Conservation (phyloP, 2,113 vertebrate species). For the Anthoscopus minutus region DNA sequence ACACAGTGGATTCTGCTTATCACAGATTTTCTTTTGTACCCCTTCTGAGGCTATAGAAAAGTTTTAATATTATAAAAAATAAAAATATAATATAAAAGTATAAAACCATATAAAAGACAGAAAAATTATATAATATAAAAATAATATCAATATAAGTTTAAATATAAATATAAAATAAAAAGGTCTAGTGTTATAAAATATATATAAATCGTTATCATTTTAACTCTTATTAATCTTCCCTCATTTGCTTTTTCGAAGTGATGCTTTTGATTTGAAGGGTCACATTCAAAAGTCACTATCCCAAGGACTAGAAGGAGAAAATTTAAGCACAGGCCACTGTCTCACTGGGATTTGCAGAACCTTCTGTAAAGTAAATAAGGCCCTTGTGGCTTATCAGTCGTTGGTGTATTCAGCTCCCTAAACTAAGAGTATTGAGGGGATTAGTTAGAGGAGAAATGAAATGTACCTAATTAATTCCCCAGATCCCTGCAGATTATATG, state of each 20-base stretch:
- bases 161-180: no score
- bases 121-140: no score
- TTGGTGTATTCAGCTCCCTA: slow-evolving; percentile 40
- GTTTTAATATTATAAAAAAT: no score
- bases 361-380: slow-evolving; percentile 50
- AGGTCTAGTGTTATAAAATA: background rate
- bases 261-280: slow-evolving; percentile 31
- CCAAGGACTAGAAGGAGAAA: background rate
- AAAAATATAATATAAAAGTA: no score
- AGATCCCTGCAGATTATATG: slow-evolving; percentile 50
- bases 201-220: background rate
- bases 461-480: slow-evolving; percentile 66
- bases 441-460: slow-evolving; percentile 59
- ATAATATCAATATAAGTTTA: no score
- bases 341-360: slow-evolving; percentile 7
- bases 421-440: slow-evolving; percentile 45
- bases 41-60: background rate
- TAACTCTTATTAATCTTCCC: background rate
- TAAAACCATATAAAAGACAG: no score
- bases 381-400: slow-evolving; percentile 46
- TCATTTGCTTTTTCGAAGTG: background rate
- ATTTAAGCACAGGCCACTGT: background rate
- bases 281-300: slow-evolving; percentile 4
- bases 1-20: background rate
- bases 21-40: background rate